Evolutionary conservation across 2,113 vertebrate species (phyloP).

Genomic region (Centropus bengalensis): DNA sequence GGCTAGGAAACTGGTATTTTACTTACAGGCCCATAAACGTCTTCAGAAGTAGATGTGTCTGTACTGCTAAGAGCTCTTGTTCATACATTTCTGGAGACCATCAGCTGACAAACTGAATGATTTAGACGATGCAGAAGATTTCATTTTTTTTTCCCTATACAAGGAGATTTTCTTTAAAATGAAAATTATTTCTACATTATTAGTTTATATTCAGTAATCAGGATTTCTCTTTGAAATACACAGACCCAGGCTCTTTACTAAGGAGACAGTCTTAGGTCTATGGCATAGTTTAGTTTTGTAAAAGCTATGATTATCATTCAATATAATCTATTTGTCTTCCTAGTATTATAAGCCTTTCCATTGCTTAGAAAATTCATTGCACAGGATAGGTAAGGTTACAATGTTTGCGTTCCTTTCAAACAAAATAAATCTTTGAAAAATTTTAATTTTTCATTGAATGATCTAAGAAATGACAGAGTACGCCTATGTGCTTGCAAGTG

Average conservation of each 20-base stretch:
- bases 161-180: neutral
- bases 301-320: neutral
- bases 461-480: neutral
- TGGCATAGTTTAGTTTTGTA: neutral
- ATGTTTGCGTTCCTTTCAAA: neutral
- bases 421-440: neutral
- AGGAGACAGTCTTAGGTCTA: neutral
- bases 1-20: neutral
- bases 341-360: neutral
- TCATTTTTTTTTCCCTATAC: accelerated
- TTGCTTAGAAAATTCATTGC: neutral
- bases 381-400: neutral
- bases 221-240: neutral
- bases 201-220: neutral
- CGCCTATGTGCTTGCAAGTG: neutral
- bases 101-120: neutral
- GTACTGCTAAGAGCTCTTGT: neutral
- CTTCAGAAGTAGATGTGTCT: neutral
- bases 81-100: neutral
- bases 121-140: neutral
- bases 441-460: neutral
- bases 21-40: neutral
- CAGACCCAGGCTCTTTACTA: neutral
- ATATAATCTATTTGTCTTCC: neutral
- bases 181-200: neutral